phyloP scores from a whole-genome alignment of 1,140 invertebrate species.

The Bombus vancouverensis region DNA sequence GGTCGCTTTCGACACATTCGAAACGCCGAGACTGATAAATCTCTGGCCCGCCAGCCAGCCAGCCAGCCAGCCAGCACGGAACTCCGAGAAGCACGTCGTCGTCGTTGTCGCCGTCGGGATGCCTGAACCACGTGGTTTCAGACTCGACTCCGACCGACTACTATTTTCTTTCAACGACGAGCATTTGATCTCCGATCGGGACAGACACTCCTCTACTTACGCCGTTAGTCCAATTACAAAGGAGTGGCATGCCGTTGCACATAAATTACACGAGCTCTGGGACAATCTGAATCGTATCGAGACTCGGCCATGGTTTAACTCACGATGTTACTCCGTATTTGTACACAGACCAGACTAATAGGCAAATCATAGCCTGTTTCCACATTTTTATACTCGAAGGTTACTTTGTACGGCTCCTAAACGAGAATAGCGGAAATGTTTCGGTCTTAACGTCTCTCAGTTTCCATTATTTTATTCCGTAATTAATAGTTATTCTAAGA shows the following conservation, averaged over 20 bases:
- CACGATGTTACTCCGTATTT: conserved; percentile 13
- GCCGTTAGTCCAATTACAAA: conserved; percentile 44
- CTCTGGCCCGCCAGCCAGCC: neutral
- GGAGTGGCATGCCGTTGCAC: conserved; percentile 12
- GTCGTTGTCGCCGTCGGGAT: conserved; percentile 25
- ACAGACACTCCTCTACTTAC: conserved; percentile 40
- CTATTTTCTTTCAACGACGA: conserved; percentile 40
- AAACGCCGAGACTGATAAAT: conserved; percentile 47
- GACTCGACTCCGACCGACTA: conserved; percentile 10
- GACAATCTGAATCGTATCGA: conserved; percentile 27
- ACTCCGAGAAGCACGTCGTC: conserved; percentile 27
- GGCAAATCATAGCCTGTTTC: conserved; percentile 8
- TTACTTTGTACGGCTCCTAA: neutral
- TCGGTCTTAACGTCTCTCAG: neutral
- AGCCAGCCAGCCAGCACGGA: conserved; percentile 5
- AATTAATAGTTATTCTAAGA: neutral
- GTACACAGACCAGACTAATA: neutral
- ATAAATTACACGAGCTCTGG: conserved; percentile 30
- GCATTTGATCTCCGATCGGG: conserved; percentile 50
- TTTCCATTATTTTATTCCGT: neutral
- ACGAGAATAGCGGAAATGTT: neutral
- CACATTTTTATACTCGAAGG: neutral
- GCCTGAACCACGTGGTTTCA: conserved; percentile 21
- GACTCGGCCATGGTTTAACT: neutral
- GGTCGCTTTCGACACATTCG: conserved; percentile 48